Evolutionary conservation across 2,113 vertebrate species (phyloP), one percentile per base, ranked within the genome.

Genomic region (Rhombomys opimus): DNA sequence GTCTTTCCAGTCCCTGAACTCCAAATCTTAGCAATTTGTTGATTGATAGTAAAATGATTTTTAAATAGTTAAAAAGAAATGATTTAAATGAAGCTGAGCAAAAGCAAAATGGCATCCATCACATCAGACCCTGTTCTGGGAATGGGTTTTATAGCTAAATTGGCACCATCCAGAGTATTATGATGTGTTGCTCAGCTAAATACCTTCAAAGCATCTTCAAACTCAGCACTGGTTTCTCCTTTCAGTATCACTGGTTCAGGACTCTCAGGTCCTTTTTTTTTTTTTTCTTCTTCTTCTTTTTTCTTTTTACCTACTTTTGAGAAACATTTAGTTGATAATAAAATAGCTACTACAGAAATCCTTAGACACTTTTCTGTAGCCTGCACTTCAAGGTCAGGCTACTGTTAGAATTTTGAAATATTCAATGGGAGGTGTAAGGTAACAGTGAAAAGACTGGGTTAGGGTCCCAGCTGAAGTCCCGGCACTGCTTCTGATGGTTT

Each of bases 401-500:
- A n/a, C 12, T 73, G 30, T 46, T 72, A 17, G 38, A 61, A 46
- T 65, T 95, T 38, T 84, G 87, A 90, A 94, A 91, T 93, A 18
- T 11, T 86, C 41, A 95, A 67, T n/a, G 52, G 78, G 30, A 82
- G 20, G 61, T 38, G 8, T 54, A 30, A 93, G 30, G 35, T 90
- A 82, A 89, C 11, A 90, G 89, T 1, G 14, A 25, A 20, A n/a
- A 8, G 57, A 15, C 10, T 82, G 22, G 77, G 11, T 92, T 63
- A 75, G 3, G 41, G 41, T 92, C 52, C 27, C n/a, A 5, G 54
- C 75, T 89, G 94, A 82, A 90, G 84, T 94, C 41, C 17, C 4
- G 67, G 91, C 87, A 88, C 59, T 86, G 81, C 76, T 96, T 95
- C 86, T 85, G 50, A 78, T 72, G 50, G 50, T 68, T 97, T 96